Base-by-base conservation (phyloP, 2,113 vertebrate genomes). In the Calidris pygmaea region DNA sequence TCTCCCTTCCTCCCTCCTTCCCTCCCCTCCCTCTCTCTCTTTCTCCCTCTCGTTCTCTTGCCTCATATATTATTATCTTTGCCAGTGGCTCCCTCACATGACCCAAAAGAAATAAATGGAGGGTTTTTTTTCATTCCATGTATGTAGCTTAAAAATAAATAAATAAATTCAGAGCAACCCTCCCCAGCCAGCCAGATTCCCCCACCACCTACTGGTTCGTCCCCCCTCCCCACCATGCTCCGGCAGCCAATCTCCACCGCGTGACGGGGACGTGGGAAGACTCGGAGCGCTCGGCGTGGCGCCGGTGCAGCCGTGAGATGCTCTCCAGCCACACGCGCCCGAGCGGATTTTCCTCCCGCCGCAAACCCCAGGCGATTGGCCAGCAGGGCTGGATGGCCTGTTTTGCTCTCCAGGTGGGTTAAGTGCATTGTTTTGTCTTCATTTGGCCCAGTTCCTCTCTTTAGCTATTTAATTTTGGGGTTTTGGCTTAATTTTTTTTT, bases 401-500 rank as follows among this genome's bases (percentile, higher is more conserved):
- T 87, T 76, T 45, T 83, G 97, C 98, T 97, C 97, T 97, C 97
- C 98, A 98, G 98, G 98, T 98, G 98, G 98, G 98, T 98, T 94
- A 75, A 90, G 96, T 89, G 70, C 80, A 11, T 97, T 96, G 97
- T 92, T 97, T 97, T 97, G 97, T 97, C 91, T 97, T 90, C 52
- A 16, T 95, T 77, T 41, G 93, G 96, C 96, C 97, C 96, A 97
- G 65, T 20, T 89, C 71, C 95, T 86, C 90, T 52, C 14, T 83
- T 34, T 55, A 50, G 93, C 53, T 63, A 30, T 93, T 82, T 85
- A 58, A 85, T 95, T 95, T 84, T 53, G 37, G 22, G 32, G 65
- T 90, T 95, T 73, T 7, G 7, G 50, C 83, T 84, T 92, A 27
- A n/a, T 76, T 55, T 55, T 60, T 34, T 60, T 23, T 6, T 12